Evolutionary conservation across 2,113 vertebrate species (phyloP).

Genomic region (Cricetomys ansorgei): DNA sequence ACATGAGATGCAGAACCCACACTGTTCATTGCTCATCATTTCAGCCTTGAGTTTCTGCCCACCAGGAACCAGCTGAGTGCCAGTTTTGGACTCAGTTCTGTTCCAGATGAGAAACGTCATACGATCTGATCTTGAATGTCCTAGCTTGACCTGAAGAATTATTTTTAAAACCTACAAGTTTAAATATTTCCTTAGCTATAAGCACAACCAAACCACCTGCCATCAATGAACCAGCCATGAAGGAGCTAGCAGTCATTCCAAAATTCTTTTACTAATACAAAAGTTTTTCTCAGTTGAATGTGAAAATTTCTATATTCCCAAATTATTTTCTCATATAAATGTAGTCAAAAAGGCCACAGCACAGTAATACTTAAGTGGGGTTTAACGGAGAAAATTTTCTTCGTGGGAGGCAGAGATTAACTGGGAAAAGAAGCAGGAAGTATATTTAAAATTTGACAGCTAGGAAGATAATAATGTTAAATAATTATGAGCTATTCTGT

Average conservation of each 20-base stretch:
- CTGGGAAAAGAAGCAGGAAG: constrained; percentile 38
- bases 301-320: neutral
- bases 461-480: constrained; percentile 52
- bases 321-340: constrained; percentile 2
- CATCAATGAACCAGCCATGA: neutral
- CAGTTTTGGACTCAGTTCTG: neutral
- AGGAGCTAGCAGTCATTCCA: neutral
- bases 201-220: neutral
- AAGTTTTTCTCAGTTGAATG: constrained; percentile 41
- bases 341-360: neutral
- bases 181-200: constrained; percentile 24
- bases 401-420: constrained; percentile 38
- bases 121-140: neutral
- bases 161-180: constrained; percentile 39
- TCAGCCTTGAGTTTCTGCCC: neutral
- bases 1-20: neutral
- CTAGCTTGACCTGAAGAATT: neutral
- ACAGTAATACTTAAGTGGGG: neutral
- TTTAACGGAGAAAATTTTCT: neutral
- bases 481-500: constrained; percentile 43
- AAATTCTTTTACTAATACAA: constrained; percentile 3
- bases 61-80: neutral
- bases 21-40: neutral
- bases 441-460: constrained; percentile 49
- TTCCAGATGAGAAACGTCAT: neutral